These are phyloP conservation scores for Drosophila parthenogenetica DNA, from an alignment of 2,888 invertebrate genomes.

Conservation along the genomic window DNA sequence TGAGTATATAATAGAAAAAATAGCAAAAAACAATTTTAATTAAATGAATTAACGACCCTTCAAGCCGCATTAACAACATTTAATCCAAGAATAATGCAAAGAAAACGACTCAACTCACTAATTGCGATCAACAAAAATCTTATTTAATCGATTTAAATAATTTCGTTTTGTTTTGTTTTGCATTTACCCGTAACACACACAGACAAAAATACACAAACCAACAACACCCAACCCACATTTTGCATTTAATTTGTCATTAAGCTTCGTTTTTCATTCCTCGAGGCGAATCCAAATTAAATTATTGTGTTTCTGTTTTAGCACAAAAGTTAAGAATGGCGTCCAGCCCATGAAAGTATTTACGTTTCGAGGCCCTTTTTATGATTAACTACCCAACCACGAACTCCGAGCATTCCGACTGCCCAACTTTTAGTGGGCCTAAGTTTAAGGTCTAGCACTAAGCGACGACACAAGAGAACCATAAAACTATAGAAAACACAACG, in stretches of 20 bases:
- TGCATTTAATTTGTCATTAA: slow-evolving; percentile 41
- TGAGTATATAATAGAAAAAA: slow-evolving; percentile 22
- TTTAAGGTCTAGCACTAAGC: slow-evolving; percentile 55
- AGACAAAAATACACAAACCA: not conserved
- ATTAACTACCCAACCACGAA: slow-evolving; percentile 21
- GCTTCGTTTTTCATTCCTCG: slow-evolving; percentile 28
- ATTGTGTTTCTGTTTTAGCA: slow-evolving; percentile 71
- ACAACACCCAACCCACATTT: slow-evolving; percentile 13
- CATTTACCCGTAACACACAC: slow-evolving; percentile 39
- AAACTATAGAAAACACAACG: slow-evolving; percentile 10
- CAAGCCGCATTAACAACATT: slow-evolving; percentile 50
- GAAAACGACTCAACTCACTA: slow-evolving; percentile 17
- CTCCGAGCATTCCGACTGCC: slow-evolving; percentile 65
- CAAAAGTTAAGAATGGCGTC: slow-evolving; percentile 52
- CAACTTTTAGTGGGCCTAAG: slow-evolving; percentile 38
- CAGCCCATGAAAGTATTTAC: slow-evolving; percentile 42
- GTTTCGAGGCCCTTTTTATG: slow-evolving; percentile 41
- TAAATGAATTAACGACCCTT: slow-evolving; percentile 21
- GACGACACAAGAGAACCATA: slow-evolving; percentile 6
- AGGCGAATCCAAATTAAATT: slow-evolving; percentile 35
- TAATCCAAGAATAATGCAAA: slow-evolving; percentile 44
- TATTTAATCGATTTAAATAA: slow-evolving; percentile 84
- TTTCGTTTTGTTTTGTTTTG: slow-evolving; percentile 77
- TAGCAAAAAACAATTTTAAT: slow-evolving; percentile 25
- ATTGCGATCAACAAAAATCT: slow-evolving; percentile 71